A percentile compares a stretch with the other conserved stretches of the same genome.
Conservation (phyloP, 2,888 invertebrate genomes). For the Quadroppia sp. region DNA sequence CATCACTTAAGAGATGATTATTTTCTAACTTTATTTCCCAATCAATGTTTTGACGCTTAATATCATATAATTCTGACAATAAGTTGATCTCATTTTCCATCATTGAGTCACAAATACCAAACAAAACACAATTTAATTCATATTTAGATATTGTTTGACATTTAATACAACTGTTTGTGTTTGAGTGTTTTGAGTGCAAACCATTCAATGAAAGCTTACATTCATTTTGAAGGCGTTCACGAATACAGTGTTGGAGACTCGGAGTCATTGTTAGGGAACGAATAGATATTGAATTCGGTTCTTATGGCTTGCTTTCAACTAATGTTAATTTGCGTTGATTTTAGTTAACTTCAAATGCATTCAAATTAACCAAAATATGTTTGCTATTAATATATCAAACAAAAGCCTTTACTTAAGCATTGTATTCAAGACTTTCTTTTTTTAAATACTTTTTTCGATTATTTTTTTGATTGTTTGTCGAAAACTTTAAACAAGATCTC, state of each 20-base stretch:
- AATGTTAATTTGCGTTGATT: too few relatives aligned
- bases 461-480: too few relatives aligned
- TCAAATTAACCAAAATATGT: too few relatives aligned
- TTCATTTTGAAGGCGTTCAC: slow-evolving; percentile 28
- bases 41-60: slow-evolving; percentile 30
- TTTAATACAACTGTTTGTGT: background rate
- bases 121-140: too few relatives aligned
- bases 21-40: slow-evolving; percentile 27
- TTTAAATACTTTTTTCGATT: too few relatives aligned
- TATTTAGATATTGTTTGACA: slow-evolving; percentile 4
- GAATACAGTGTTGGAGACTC: background rate
- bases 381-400: too few relatives aligned
- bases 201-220: background rate
- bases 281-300: background rate
- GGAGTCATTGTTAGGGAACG: slow-evolving; percentile 11
- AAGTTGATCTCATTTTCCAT: slow-evolving; percentile 19
- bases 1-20: background rate
- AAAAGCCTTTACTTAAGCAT: too few relatives aligned
- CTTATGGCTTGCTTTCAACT: too few relatives aligned
- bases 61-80: slow-evolving; percentile 20
- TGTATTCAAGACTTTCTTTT: too few relatives aligned
- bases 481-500: too few relatives aligned
- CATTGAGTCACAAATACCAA: background rate
- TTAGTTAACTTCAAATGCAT: too few relatives aligned
- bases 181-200: background rate